Percentiles rank a stretch among this genome's conserved stretches.
Conservation (phyloP, 2,888 invertebrate genomes). For the Notocelia uddmanniana region DNA sequence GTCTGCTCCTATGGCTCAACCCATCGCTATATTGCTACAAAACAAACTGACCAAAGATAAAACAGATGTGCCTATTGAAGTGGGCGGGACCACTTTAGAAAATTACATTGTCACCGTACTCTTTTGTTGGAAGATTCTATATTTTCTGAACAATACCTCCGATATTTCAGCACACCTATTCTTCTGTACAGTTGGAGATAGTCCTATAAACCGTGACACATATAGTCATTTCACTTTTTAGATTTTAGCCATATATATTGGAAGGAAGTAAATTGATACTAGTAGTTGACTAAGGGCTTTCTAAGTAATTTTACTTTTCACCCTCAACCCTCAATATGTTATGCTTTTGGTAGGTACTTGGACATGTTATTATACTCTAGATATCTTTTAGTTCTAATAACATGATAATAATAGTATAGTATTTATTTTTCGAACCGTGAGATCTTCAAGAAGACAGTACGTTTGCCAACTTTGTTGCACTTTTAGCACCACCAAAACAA, state of each 20-base stretch:
- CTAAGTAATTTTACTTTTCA: neutral
- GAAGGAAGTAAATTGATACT: neutral
- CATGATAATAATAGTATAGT: too few relatives aligned
- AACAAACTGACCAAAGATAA: constrained; percentile 39
- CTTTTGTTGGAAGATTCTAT: constrained; percentile 64
- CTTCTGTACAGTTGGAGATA: neutral
- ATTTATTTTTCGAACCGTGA: too few relatives aligned
- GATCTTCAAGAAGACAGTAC: too few relatives aligned
- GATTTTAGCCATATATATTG: neutral
- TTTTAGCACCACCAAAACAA: too few relatives aligned
- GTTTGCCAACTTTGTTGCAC: too few relatives aligned
- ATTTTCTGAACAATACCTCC: constrained; percentile 60
- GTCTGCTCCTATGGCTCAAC: neutral
- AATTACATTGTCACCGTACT: constrained; percentile 70
- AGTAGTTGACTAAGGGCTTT: neutral
- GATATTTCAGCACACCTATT: constrained; percentile 41
- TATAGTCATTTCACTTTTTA: constrained; percentile 1
- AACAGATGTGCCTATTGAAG: constrained; percentile 52
- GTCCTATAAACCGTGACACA: neutral
- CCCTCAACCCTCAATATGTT: neutral
- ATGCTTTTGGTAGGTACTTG: neutral
- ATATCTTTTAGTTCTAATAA: too few relatives aligned
- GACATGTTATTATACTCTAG: neutral
- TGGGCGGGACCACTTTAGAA: constrained; percentile 68
- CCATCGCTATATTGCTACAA: constrained; percentile 11